Evolutionary conservation across 1,140 invertebrate genomes (phyloP).

Genomic region (Gryon sp.): DNA sequence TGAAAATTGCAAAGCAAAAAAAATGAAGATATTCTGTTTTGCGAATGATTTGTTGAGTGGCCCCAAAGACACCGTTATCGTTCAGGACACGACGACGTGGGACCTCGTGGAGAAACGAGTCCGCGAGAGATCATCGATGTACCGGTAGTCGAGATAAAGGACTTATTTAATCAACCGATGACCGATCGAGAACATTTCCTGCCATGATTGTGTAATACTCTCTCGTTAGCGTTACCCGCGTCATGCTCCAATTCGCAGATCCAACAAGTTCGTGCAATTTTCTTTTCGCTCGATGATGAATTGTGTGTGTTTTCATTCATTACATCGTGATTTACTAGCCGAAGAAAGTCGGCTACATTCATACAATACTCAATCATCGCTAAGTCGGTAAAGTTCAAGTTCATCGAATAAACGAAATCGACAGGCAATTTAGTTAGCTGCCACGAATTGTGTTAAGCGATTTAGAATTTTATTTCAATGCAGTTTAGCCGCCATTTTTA

Average conservation of each 20-base stretch:
- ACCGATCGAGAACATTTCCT: conserved; percentile 62
- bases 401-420: conserved; percentile 48
- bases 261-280: conserved; percentile 54
- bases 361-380: conserved; percentile 33
- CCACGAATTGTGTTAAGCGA: too few species aligned
- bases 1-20: too few species aligned
- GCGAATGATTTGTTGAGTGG: conserved; percentile 68
- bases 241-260: conserved; percentile 60
- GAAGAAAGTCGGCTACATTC: conserved; percentile 57
- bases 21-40: conserved; percentile 31
- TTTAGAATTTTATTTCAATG: too few species aligned
- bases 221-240: conserved; percentile 56
- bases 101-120: conserved; percentile 57
- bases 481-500: background rate
- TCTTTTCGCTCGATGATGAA: conserved; percentile 56
- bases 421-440: conserved; percentile 14
- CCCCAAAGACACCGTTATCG: conserved; percentile 68
- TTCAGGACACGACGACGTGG: conserved; percentile 50
- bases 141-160: conserved; percentile 66
- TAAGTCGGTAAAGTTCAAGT: conserved; percentile 21
- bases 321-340: conserved; percentile 45
- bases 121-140: conserved; percentile 63
- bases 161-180: conserved; percentile 66
- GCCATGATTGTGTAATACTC: conserved; percentile 57
- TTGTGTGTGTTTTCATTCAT: conserved; percentile 50